Percentiles rank a stretch among this genome's conserved stretches.
phyloP scores from a whole-genome alignment of 2,113 vertebrate genomes.

The Halichoerus grypus region DNA sequence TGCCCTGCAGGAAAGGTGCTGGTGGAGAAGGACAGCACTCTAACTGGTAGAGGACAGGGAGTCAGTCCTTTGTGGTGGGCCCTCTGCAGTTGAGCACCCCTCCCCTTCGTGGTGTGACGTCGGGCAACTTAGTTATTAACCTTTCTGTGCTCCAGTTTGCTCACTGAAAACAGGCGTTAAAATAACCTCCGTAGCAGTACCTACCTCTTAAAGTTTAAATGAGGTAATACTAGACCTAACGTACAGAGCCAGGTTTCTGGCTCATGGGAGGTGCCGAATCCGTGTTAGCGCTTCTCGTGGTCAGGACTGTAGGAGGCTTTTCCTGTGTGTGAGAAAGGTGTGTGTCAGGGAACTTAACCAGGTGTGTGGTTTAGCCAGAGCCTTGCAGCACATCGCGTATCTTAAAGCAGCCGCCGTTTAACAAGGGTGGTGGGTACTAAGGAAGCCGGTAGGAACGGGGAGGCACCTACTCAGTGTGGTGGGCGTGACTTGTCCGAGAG shows the following conservation, averaged over 20 bases:
- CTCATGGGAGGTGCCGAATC: not conserved
- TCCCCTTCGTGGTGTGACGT: not conserved
- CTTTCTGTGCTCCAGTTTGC: not conserved
- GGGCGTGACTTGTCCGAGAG: not conserved
- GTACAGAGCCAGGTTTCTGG: too few relatives aligned
- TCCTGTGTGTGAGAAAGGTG: not conserved
- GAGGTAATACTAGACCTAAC: not conserved
- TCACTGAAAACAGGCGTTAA: not conserved
- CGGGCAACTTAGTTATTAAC: not conserved
- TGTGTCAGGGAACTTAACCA: not conserved
- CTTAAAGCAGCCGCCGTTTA: not conserved
- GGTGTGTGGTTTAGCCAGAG: not conserved
- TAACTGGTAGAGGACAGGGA: not conserved
- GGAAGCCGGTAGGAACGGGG: not conserved
- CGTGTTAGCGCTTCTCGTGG: accelerated
- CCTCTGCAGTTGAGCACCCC: not conserved
- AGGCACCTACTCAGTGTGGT: not conserved
- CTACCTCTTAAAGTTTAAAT: not conserved
- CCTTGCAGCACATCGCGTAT: not conserved
- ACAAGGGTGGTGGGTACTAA: not conserved
- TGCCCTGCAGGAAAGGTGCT: not conserved
- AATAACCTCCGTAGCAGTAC: accelerated
- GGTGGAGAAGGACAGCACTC: too few relatives aligned
- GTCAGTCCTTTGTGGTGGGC: not conserved
- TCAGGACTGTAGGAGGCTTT: not conserved